Conservation (phyloP, 1,140 invertebrate genomes). For the Helicoverpa zea region DNA sequence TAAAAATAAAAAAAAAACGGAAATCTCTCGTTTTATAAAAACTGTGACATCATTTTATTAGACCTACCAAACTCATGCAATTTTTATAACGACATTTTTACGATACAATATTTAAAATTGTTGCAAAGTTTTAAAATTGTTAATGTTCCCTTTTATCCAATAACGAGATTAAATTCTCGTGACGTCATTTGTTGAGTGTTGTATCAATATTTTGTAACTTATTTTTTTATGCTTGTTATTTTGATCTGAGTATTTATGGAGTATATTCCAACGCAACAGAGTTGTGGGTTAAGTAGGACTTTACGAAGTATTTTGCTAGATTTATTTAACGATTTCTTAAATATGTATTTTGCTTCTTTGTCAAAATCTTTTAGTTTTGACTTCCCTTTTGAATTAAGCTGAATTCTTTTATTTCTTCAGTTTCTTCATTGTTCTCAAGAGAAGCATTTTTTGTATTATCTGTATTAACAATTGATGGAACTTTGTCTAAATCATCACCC, state of each 20-base stretch:
- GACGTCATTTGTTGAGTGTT: neutral
- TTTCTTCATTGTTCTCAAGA: too few relatives aligned
- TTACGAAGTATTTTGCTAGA: neutral
- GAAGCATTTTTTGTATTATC: neutral
- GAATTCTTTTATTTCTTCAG: too few relatives aligned
- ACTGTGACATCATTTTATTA: too few relatives aligned
- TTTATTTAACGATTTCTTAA: too few relatives aligned
- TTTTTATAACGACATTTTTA: slow-evolving; percentile 1
- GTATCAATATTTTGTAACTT: slow-evolving; percentile 3
- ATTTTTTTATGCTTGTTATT: neutral
- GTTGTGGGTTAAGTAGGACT: too few relatives aligned
- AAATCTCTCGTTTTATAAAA: too few relatives aligned
- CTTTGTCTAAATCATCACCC: neutral
- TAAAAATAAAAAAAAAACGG: too few relatives aligned
- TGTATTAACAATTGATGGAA: neutral
- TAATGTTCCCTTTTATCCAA: neutral
- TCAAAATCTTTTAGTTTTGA: too few relatives aligned
- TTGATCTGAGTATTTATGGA: neutral
- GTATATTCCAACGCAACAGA: neutral
- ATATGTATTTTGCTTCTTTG: too few relatives aligned
- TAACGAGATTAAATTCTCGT: neutral
- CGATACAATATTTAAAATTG: neutral
- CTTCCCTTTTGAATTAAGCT: too few relatives aligned
- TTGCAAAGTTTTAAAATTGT: neutral
- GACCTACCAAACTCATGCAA: neutral